These are phyloP conservation scores for Diuraphis noxia DNA, from an alignment of 1,140 invertebrate species.

Conservation along the genomic window DNA sequence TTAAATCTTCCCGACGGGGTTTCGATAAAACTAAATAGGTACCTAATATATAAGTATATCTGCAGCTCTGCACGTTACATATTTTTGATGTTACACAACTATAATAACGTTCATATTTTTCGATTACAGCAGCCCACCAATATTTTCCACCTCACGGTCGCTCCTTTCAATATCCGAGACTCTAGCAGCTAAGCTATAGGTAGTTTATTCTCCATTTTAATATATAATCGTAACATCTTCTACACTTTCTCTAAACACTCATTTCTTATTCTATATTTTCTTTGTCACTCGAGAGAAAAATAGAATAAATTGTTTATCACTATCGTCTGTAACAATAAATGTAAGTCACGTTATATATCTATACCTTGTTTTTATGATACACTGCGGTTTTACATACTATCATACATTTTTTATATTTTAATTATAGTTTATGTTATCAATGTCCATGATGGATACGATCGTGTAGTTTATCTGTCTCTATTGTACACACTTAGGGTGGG, in stretches of 20 bases:
- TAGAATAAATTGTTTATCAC: neutral
- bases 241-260: neutral
- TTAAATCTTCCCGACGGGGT: neutral
- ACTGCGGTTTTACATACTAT: neutral
- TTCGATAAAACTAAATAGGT: neutral
- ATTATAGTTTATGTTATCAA: neutral
- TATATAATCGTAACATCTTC: constrained; percentile 19
- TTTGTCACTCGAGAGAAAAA: constrained; percentile 10
- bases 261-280: constrained; percentile 18
- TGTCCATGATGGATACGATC: neutral
- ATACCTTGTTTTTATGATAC: neutral
- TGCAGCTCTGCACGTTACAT: neutral
- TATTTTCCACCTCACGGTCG: constrained; percentile 6
- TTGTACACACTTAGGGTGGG: too few species aligned
- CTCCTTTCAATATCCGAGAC: neutral
- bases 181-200: neutral
- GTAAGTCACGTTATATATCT: neutral
- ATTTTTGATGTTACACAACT: neutral
- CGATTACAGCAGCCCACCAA: neutral
- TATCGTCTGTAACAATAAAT: neutral
- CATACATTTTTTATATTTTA: neutral
- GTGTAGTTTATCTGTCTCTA: neutral
- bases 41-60: neutral
- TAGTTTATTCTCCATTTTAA: neutral
- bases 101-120: neutral